A percentile compares a stretch with the other conserved stretches of the same genome.
These are phyloP conservation scores for Platyura marginata DNA, from an alignment of 1,140 invertebrate genomes.

Conservation along the genomic window DNA sequence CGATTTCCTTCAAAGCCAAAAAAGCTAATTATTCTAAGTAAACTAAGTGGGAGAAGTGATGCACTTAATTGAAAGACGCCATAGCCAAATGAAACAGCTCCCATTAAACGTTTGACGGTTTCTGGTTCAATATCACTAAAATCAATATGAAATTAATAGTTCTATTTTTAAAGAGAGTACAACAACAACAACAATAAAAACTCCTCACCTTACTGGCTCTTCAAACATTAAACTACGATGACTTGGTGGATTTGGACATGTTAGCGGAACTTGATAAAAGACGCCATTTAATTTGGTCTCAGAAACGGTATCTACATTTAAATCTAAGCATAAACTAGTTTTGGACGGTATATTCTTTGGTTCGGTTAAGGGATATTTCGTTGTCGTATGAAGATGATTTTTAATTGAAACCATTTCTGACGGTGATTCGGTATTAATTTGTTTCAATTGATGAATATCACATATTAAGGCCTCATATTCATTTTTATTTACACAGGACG, in stretches of 20 bases:
- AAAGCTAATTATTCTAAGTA: conserved; percentile 44
- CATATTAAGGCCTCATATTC: conserved; percentile 10
- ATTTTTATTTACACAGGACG: conserved; percentile 25
- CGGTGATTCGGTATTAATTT: too few relatives aligned
- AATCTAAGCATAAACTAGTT: neutral
- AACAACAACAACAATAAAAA: too few relatives aligned
- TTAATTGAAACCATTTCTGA: too few relatives aligned
- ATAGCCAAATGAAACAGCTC: conserved; percentile 50
- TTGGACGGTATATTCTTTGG: neutral
- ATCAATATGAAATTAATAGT: too few relatives aligned
- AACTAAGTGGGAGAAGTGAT: conserved; percentile 47
- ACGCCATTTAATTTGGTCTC: neutral
- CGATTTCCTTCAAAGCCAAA: conserved; percentile 50
- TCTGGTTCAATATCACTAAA: conserved; percentile 21
- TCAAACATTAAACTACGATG: neutral
- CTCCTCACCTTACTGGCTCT: too few relatives aligned
- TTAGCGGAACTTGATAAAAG: neutral
- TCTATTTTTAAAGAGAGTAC: too few relatives aligned
- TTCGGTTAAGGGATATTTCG: too few relatives aligned
- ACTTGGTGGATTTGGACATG: neutral
- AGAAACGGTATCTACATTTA: too few relatives aligned
- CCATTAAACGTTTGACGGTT: conserved; percentile 36
- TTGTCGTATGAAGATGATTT: too few relatives aligned
- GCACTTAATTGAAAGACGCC: conserved; percentile 50
- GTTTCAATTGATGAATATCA: too few relatives aligned